Evolutionary conservation across 2,797 vertebrate species (phyloP).

Genomic region (Pampus argenteus): DNA sequence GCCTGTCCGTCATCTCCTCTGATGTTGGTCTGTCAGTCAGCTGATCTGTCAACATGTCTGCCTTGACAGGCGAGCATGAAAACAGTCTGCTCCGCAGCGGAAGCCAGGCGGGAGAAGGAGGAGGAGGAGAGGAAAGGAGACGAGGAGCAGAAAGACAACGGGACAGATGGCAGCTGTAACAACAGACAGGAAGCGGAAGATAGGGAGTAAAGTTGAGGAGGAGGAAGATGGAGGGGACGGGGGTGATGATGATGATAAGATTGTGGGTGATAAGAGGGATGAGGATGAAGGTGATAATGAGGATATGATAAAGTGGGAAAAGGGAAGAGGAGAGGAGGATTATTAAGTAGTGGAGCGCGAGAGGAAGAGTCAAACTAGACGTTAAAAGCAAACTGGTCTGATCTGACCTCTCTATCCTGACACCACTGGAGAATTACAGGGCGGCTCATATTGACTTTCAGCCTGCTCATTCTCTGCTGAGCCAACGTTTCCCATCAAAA

Average conservation of each 20-base stretch:
- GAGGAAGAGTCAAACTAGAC: neutral
- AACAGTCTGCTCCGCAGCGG: slow-evolving; percentile 3
- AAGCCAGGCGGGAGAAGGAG: slow-evolving; percentile 6
- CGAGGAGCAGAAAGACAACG: slow-evolving; percentile 9
- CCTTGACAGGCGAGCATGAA: slow-evolving; percentile 7
- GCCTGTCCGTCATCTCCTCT: slow-evolving; percentile 15
- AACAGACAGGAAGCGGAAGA: slow-evolving; percentile 32
- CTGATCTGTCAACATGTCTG: slow-evolving; percentile 38
- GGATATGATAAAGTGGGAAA: slow-evolving; percentile 11
- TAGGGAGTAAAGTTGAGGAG: slow-evolving; percentile 12
- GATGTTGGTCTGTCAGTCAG: slow-evolving; percentile 34
- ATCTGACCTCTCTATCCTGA: slow-evolving; percentile 21
- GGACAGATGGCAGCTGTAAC: slow-evolving; percentile 46
- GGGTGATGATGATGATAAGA: slow-evolving; percentile 31
- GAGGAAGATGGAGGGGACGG: slow-evolving; percentile 6
- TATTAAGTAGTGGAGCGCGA: neutral
- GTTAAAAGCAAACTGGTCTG: slow-evolving; percentile 15
- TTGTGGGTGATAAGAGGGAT: slow-evolving; percentile 29
- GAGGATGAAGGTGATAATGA: slow-evolving; percentile 41
- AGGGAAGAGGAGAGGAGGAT: slow-evolving; percentile 1
- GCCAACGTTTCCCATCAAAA: slow-evolving; percentile 41
- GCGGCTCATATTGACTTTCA: slow-evolving; percentile 39
- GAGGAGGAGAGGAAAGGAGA: neutral
- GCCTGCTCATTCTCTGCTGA: slow-evolving; percentile 38
- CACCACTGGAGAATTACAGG: slow-evolving; percentile 22